Conservation (phyloP, 2,113 vertebrate genomes). For the Rhabdornis inornatus region DNA sequence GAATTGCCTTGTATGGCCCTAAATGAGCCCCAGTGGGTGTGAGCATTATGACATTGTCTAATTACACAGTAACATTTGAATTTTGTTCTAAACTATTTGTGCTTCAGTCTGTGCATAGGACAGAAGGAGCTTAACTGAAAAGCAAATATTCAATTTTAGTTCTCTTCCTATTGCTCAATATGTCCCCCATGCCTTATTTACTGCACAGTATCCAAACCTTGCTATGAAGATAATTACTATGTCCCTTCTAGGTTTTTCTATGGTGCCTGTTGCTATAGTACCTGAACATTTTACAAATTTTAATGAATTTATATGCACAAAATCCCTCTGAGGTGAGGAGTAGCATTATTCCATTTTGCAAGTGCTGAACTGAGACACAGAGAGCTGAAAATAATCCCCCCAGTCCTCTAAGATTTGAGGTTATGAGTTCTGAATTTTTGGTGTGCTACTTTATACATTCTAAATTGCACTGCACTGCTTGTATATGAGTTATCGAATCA, state of each 20-base stretch:
- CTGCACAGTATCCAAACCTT: conserved; percentile 21
- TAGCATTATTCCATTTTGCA: background rate
- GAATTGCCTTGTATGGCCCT: conserved; percentile 19
- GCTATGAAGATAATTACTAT: conserved; percentile 42
- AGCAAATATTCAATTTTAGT: conserved; percentile 45
- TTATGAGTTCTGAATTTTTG: background rate
- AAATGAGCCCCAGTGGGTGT: conserved; percentile 23
- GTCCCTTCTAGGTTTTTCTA: conserved; percentile 43
- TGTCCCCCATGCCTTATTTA: conserved; percentile 57
- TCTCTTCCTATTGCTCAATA: conserved; percentile 46
- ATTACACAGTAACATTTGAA: conserved; percentile 38
- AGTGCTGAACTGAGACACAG: background rate
- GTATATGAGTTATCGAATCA: background rate
- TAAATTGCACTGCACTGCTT: background rate
- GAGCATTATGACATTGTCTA: conserved; percentile 42
- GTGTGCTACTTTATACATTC: background rate
- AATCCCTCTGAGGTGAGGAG: background rate
- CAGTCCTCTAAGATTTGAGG: background rate
- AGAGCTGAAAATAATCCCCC: background rate
- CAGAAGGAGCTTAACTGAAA: conserved; percentile 54
- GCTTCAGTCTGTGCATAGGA: conserved; percentile 27
- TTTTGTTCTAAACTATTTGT: conserved; percentile 44
- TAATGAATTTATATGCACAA: conserved; percentile 37
- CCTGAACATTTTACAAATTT: conserved; percentile 48
- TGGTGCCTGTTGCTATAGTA: conserved; percentile 30